phyloP scores from a whole-genome alignment of 2,797 vertebrate genomes.

The Typhlichthys subterraneus region DNA sequence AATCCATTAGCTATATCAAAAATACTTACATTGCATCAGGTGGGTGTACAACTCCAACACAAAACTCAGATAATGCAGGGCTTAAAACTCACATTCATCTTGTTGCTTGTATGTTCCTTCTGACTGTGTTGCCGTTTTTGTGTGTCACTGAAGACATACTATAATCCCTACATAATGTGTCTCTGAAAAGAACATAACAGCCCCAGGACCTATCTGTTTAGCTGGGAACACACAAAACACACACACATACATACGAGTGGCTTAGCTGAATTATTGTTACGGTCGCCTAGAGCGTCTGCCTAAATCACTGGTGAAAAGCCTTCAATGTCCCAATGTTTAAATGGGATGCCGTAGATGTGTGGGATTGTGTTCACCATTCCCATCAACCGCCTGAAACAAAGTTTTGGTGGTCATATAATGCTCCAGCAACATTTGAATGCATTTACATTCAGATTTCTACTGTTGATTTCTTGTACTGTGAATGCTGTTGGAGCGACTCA shows the following conservation, averaged over 20 bases:
- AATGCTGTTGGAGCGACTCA: too few species aligned
- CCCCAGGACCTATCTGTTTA: slow-evolving; percentile 18
- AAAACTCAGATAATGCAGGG: neutral
- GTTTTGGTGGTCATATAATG: slow-evolving; percentile 2
- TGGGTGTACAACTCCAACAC: neutral
- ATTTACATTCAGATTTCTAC: neutral
- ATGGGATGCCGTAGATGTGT: slow-evolving; percentile 3
- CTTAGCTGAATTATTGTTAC: slow-evolving; percentile 7
- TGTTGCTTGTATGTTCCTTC: slow-evolving; percentile 3
- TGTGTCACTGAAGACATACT: slow-evolving; percentile 6
- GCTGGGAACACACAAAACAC: neutral
- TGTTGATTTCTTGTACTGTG: too few species aligned
- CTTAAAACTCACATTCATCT: neutral
- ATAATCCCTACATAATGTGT: slow-evolving; percentile 25
- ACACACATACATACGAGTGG: neutral
- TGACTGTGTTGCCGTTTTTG: slow-evolving; percentile 8
- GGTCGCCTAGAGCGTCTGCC: slow-evolving; percentile 3
- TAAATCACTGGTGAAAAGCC: slow-evolving; percentile 1
- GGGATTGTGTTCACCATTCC: slow-evolving; percentile 11
- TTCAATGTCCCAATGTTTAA: slow-evolving; percentile 22
- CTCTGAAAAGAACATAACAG: slow-evolving; percentile 18
- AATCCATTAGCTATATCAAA: too few species aligned
- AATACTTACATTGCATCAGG: too few species aligned
- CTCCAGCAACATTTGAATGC: too few species aligned
- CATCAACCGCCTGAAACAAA: neutral